Evolutionary conservation across 2,888 invertebrate species (phyloP).

Genomic region (Cyclophora punctaria): DNA sequence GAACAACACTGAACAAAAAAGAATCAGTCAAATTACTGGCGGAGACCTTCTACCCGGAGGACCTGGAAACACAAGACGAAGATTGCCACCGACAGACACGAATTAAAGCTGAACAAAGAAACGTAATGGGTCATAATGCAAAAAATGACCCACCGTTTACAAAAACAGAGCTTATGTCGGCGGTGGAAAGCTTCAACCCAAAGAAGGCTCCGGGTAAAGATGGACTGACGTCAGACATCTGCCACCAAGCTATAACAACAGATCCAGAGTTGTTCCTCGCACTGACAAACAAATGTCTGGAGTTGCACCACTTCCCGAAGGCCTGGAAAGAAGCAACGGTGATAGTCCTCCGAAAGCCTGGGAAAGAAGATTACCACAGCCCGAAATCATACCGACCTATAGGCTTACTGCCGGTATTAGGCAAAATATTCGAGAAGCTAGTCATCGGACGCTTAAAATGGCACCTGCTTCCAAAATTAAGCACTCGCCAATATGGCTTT

Average conservation of each 20-base stretch:
- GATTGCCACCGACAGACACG: not conserved
- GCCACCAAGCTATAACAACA: constrained; percentile 5
- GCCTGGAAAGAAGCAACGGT: constrained; percentile 8
- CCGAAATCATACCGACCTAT: constrained; percentile 8
- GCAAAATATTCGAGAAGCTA: constrained; percentile 5
- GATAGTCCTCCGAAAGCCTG: constrained; percentile 3
- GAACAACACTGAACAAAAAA: not conserved
- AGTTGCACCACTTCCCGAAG: constrained; percentile 1
- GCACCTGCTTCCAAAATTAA: constrained; percentile 6
- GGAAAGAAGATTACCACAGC: not conserved
- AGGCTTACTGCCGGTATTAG: constrained; percentile 5
- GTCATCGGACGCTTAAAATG: not conserved
- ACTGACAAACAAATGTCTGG: constrained; percentile 3
- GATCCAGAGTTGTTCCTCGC: constrained; percentile 1
- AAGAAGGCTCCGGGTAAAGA: constrained; percentile 8
- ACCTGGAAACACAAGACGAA: not conserved
- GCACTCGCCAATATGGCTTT: constrained; percentile 9
- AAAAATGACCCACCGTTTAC: not conserved
- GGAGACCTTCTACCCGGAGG: constrained; percentile 1
- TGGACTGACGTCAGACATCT: constrained; percentile 14
- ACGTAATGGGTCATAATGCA: too few relatives aligned
- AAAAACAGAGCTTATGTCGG: not conserved
- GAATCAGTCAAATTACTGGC: not conserved
- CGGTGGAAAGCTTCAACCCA: constrained; percentile 1
- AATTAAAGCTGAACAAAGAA: not conserved